These are phyloP conservation scores for Daktulosphaira vitifoliae DNA, from an alignment of 1,140 invertebrate genomes.

Conservation along the genomic window DNA sequence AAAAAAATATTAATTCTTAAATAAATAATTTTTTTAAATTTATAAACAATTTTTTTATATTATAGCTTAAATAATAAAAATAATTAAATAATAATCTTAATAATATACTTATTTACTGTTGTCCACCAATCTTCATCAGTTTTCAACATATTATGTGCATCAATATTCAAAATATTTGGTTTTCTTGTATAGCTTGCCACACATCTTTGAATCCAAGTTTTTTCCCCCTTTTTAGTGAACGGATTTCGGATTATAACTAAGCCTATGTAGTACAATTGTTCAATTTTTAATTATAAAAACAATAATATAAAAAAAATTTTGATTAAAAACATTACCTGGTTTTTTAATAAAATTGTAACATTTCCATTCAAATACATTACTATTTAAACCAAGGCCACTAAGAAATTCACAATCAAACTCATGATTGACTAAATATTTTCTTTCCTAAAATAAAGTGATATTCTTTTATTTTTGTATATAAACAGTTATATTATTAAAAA, in stretches of 20 bases:
- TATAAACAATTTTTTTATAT: not conserved
- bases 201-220: constrained; percentile 72
- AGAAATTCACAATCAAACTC: not conserved
- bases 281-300: not conserved
- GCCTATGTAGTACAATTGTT: constrained; percentile 45
- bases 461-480: not conserved
- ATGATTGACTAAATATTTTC: not conserved
- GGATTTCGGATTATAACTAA: constrained; percentile 75
- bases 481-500: not conserved
- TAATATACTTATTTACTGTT: constrained; percentile 40
- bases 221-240: constrained; percentile 65
- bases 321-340: constrained; percentile 20
- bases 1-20: not conserved
- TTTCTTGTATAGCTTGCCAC: constrained; percentile 63
- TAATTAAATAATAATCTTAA: no score
- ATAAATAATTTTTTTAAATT: no score
- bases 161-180: constrained; percentile 72
- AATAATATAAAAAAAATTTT: not conserved
- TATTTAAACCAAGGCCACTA: constrained; percentile 13
- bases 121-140: constrained; percentile 48
- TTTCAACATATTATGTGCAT: constrained; percentile 47
- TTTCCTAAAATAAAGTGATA: not conserved
- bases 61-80: not conserved
- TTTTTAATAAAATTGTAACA: constrained; percentile 14
- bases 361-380: constrained; percentile 18